A percentile compares a stretch with the other conserved stretches of the same genome.
Conservation (phyloP, 1,140 invertebrate species). For the Brachionus rubens region DNA sequence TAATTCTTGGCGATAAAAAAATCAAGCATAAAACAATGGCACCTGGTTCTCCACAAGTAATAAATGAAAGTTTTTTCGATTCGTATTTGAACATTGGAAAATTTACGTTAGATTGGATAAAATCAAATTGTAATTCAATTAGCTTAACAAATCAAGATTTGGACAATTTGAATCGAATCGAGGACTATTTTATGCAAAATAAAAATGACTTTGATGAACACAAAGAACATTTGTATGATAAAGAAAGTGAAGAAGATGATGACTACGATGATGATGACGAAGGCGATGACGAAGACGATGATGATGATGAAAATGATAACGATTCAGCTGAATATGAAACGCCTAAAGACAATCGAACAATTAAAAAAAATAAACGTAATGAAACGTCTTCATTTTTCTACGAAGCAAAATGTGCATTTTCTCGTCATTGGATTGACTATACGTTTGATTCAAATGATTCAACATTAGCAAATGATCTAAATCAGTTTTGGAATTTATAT, state of each 20-base stretch:
- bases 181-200: not conserved
- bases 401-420: slow-evolving; percentile 43
- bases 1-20: not conserved
- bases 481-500: slow-evolving; percentile 38
- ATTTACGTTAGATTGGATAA: slow-evolving; percentile 42
- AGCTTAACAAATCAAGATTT: not conserved
- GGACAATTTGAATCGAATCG: not conserved
- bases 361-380: not conserved
- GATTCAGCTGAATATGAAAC: not conserved
- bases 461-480: slow-evolving; percentile 19
- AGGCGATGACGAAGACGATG: not conserved
- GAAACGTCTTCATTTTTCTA: slow-evolving; percentile 3
- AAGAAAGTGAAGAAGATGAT: slow-evolving; percentile 1
- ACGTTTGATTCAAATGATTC: not conserved
- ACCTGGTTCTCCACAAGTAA: slow-evolving; percentile 31
- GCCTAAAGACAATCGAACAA: not conserved
- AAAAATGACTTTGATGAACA: not conserved
- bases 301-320: not conserved
- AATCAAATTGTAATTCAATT: slow-evolving; percentile 16
- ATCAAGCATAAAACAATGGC: not conserved
- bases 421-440: slow-evolving; percentile 5
- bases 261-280: not conserved
- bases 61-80: not conserved
- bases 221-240: not conserved
- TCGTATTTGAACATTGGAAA: slow-evolving; percentile 38